Conservation (phyloP, 53 echinoderm and acorn worm species). For the Crossaster papposus region DNA sequence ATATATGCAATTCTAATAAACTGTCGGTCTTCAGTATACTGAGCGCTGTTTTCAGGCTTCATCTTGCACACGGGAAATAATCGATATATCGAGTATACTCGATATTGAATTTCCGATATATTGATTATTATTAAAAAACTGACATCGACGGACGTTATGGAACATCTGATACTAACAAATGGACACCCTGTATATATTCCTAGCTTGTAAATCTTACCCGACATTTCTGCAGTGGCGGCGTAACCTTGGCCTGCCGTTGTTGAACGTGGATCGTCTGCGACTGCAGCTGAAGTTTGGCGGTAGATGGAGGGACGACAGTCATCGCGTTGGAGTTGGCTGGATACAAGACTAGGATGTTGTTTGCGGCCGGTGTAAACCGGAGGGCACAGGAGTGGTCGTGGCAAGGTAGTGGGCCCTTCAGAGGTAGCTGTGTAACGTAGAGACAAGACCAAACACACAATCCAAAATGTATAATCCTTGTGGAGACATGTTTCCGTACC, state of each 20-base stretch:
- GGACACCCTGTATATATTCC: no score
- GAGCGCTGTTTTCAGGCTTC: no score
- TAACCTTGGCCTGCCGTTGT: conserved; percentile 9
- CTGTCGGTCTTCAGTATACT: no score
- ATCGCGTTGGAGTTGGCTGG: background rate
- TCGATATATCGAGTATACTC: no score
- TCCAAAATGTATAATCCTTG: no score
- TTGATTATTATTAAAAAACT: no score
- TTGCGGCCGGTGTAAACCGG: background rate
- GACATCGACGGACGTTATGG: no score
- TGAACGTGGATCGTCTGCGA: conserved; percentile 21
- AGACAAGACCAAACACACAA: background rate
- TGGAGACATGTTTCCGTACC: no score
- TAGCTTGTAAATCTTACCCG: conserved; percentile 10
- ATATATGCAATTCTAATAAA: no score
- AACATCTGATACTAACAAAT: no score
- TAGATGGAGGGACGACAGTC: background rate
- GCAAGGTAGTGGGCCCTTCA: conserved; percentile 14
- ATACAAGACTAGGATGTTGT: conserved; percentile 23
- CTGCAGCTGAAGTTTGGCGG: conserved; percentile 17
- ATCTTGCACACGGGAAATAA: no score
- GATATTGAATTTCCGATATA: no score
- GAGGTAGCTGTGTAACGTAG: conserved; percentile 45
- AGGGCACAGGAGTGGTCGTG: conserved; percentile 31
- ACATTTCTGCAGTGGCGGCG: conserved; percentile 28